phyloP scores from a whole-genome alignment of 2,113 vertebrate genomes.

The Nestor notabilis region DNA sequence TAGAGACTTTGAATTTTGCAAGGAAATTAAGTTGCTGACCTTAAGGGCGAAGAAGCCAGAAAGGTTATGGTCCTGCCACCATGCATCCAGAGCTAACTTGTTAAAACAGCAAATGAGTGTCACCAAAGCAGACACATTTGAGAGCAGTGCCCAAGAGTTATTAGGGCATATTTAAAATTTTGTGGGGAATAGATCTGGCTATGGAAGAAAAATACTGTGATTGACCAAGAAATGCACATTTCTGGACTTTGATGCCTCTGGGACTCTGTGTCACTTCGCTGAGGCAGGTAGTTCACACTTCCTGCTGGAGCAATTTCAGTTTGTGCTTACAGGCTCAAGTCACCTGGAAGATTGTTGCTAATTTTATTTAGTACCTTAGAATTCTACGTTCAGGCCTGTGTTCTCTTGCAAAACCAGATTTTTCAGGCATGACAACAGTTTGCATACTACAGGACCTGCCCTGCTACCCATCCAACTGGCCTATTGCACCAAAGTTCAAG shows the following conservation, averaged over 20 bases:
- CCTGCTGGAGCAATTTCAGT: background rate
- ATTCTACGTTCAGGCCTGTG: rapidly evolving
- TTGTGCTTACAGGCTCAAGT: rapidly evolving
- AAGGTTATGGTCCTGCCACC: background rate
- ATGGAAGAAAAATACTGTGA: background rate
- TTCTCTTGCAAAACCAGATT: background rate
- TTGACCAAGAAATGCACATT: background rate
- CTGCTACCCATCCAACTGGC: background rate
- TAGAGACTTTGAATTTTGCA: background rate
- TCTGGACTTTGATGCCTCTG: background rate
- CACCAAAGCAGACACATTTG: background rate
- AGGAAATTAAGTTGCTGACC: background rate
- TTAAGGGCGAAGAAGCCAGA: background rate
- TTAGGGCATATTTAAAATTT: background rate
- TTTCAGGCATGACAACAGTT: background rate
- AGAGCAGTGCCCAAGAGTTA: background rate
- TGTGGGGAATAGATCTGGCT: background rate
- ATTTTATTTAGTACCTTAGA: background rate
- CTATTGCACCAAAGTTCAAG: background rate
- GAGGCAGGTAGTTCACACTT: background rate
- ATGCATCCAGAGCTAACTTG: background rate
- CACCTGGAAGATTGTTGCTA: background rate
- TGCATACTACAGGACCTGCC: background rate
- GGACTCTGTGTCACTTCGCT: background rate
- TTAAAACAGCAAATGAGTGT: background rate